Percentiles rank a stretch among this genome's conserved stretches.
Evolutionary conservation across 2,113 vertebrate genomes (phyloP).

Genomic region (Andinoacara biseriatus): DNA sequence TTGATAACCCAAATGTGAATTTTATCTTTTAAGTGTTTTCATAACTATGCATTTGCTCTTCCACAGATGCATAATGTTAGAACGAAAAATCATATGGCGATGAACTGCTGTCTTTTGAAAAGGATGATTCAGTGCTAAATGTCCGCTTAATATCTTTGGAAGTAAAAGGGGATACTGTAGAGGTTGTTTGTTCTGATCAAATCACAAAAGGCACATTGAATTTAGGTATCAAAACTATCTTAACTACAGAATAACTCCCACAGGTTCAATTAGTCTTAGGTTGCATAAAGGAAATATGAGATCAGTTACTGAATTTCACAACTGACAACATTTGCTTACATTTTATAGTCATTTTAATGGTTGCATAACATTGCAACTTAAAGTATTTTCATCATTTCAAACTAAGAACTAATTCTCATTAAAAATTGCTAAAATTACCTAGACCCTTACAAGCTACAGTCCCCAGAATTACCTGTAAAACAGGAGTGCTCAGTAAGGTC

Average conservation of each 20-base stretch:
- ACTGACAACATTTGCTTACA: neutral
- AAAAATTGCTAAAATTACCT: constrained; percentile 11
- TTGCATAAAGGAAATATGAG: constrained; percentile 4
- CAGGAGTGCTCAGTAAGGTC: constrained; percentile 41
- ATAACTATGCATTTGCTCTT: neutral
- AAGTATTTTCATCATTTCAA: neutral
- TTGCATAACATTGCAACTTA: neutral
- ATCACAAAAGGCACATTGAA: neutral
- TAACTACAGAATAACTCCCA: constrained; percentile 7
- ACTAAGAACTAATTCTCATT: neutral
- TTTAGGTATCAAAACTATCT: constrained; percentile 10
- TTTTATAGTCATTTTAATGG: neutral
- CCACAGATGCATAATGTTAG: neutral
- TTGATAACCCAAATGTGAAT: neutral
- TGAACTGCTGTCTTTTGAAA: neutral
- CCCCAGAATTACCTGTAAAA: constrained; percentile 38
- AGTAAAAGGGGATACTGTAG: neutral
- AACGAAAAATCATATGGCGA: neutral
- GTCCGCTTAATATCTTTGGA: neutral
- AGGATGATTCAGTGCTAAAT: neutral
- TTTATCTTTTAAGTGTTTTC: neutral
- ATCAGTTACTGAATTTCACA: constrained; percentile 22
- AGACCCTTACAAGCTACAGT: neutral
- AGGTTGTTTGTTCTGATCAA: neutral
- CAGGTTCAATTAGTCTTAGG: neutral